Evolutionary conservation across 1,140 invertebrate genomes (phyloP).

Genomic region (Diachasma alloeum): DNA sequence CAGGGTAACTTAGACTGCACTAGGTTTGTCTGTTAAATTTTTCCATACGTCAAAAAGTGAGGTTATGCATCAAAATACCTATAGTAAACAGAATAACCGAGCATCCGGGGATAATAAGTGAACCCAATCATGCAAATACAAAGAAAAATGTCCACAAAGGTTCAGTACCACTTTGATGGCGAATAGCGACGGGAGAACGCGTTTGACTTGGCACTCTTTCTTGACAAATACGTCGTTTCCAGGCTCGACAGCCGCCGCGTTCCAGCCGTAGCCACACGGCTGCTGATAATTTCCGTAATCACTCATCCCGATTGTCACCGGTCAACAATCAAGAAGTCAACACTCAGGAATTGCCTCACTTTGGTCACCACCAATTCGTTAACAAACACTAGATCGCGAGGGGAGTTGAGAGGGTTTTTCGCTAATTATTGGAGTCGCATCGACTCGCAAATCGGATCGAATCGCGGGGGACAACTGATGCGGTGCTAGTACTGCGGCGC

Average conservation of each 20-base stretch:
- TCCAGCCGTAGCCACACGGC: slow-evolving; percentile 30
- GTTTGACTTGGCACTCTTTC: slow-evolving; percentile 56
- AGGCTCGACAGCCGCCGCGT: slow-evolving; percentile 24
- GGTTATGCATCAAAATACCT: neutral
- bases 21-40: too few species aligned
- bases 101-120: neutral
- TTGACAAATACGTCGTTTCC: slow-evolving; percentile 58
- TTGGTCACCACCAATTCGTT: too few species aligned
- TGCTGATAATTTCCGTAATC: slow-evolving; percentile 37
- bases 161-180: slow-evolving; percentile 64
- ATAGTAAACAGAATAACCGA: neutral
- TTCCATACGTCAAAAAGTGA: neutral
- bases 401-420: neutral
- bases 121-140: neutral
- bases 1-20: too few species aligned
- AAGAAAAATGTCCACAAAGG: neutral
- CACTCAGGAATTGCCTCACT: neutral
- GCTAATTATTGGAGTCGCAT: neutral
- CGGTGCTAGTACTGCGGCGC: neutral
- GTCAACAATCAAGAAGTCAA: neutral
- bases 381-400: too few species aligned
- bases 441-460: neutral
- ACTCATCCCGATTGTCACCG: neutral
- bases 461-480: neutral
- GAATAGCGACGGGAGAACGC: slow-evolving; percentile 60